Base-by-base conservation (phyloP, 2,113 vertebrate genomes). In the Percopsis transmontana region DNA sequence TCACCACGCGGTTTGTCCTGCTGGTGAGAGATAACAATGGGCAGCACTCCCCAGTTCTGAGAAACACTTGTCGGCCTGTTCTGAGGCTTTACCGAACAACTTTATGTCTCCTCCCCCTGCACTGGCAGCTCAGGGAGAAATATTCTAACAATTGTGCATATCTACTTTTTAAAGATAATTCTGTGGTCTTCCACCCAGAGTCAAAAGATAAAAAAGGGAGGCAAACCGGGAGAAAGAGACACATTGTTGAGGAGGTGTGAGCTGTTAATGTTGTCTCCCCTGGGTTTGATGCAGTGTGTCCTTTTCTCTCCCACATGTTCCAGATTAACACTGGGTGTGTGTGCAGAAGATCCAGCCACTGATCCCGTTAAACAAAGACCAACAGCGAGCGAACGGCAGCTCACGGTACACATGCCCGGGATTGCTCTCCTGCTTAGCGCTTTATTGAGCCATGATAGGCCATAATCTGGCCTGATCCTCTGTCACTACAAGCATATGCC, bases 381-480 rank as follows among this genome's bases (percentile, higher is more conserved):
- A 77, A 70, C 60, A 1, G 76, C 76, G 84, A 72, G 72, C 67
- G 71, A 83, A 68, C 65, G 80, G 76, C 78, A 77, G 82, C 77
- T 72, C 41, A 81, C 7, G 76, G 72, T 83, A 84, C 85, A 87
- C 80, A 87, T 66, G 33, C 1, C 57, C 65, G 45, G 13, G 85
- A 91, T 92, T 91, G 84, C 74, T 74, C 76, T 81, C 70, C 81
- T 82, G 83, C 82, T 91, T 80, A 89, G 65, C 2, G 13, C 69
- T 84, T 87, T 85, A 88, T 89, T 82, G 86, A 86, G 81, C 79
- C 58, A 70, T 83, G 82, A 89, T 87, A 58, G 78, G 66, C 62
- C 71, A 72, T 89, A 90, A 92, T 91, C 89, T 89, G 0, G 67
- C 58, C 70, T 88, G 88, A 92, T 91, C 90, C 86, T 82, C 64